Evolutionary conservation across 2,113 vertebrate species (phyloP).

Genomic region (Cottus gobio): DNA sequence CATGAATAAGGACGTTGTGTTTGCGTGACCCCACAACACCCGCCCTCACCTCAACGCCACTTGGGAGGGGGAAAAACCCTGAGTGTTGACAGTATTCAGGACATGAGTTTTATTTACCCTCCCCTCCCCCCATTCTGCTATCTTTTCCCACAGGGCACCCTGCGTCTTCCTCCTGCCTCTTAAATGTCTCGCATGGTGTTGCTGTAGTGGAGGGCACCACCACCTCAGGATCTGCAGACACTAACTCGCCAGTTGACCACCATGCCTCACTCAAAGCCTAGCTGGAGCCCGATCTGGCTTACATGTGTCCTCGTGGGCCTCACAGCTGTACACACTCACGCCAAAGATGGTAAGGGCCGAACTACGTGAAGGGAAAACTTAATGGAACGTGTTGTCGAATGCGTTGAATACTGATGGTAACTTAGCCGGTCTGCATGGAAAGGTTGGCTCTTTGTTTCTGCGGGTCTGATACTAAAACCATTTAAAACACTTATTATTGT

Average conservation of each 20-base stretch:
- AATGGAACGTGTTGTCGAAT: not conserved
- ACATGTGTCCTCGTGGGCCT: slow-evolving; percentile 52
- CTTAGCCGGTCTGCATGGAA: not conserved
- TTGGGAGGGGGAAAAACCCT: not conserved
- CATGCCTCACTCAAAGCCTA: slow-evolving; percentile 52
- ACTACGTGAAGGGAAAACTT: not conserved
- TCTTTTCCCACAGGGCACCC: slow-evolving; percentile 38
- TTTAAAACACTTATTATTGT: not conserved
- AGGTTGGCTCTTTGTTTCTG: not conserved
- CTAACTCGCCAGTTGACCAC: slow-evolving; percentile 15
- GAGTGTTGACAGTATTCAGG: not conserved
- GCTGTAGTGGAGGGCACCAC: slow-evolving; percentile 45
- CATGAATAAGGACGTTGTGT: not conserved
- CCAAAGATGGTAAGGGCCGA: slow-evolving; percentile 58
- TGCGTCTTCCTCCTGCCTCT: slow-evolving; percentile 13
- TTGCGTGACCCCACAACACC: not conserved
- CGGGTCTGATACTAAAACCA: not conserved
- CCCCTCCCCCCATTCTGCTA: not conserved
- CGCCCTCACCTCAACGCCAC: not conserved
- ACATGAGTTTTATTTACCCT: not conserved
- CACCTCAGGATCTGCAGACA: slow-evolving; percentile 17
- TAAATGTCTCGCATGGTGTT: slow-evolving; percentile 43
- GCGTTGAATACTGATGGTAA: not conserved
- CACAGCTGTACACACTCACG: slow-evolving; percentile 4
- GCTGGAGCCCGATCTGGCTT: slow-evolving; percentile 43